phyloP scores from a whole-genome alignment of 2,888 invertebrate genomes.

The Tenthredo notha region DNA sequence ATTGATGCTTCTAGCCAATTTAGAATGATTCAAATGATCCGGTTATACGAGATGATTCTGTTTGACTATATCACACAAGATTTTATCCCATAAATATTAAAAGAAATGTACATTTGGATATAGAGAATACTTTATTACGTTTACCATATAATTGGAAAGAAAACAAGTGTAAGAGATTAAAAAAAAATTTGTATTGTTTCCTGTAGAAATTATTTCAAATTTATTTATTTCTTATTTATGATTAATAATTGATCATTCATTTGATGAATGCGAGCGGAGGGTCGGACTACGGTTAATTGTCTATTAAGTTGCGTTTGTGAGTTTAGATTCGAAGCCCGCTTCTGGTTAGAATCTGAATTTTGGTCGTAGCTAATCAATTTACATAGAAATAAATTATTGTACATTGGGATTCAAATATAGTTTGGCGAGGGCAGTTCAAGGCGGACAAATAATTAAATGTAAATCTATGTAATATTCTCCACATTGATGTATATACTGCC shows the following conservation, averaged over 20 bases:
- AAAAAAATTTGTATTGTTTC: neutral
- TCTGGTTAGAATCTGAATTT: constrained; percentile 4
- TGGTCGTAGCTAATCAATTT: constrained; percentile 34
- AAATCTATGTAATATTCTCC: constrained; percentile 49
- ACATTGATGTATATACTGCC: constrained; percentile 38
- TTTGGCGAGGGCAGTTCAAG: constrained; percentile 17
- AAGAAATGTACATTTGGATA: neutral
- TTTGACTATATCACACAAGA: neutral
- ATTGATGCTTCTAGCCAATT: constrained; percentile 2
- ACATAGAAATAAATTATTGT: constrained; percentile 43
- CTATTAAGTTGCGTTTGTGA: constrained; percentile 17
- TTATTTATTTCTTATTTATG: neutral
- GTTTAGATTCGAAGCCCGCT: neutral
- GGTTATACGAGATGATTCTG: neutral
- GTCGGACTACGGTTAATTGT: constrained; percentile 13
- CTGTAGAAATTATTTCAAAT: neutral
- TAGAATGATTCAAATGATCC: constrained; percentile 10
- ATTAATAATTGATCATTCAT: neutral
- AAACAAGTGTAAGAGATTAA: neutral
- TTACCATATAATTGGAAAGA: neutral
- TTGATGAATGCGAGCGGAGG: neutral
- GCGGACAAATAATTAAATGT: constrained; percentile 40
- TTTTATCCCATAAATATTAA: neutral
- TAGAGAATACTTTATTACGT: neutral
- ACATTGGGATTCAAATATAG: constrained; percentile 45